Evolutionary conservation across 2,888 invertebrate species (phyloP).

Genomic region (Caenorhabditis sp.): DNA sequence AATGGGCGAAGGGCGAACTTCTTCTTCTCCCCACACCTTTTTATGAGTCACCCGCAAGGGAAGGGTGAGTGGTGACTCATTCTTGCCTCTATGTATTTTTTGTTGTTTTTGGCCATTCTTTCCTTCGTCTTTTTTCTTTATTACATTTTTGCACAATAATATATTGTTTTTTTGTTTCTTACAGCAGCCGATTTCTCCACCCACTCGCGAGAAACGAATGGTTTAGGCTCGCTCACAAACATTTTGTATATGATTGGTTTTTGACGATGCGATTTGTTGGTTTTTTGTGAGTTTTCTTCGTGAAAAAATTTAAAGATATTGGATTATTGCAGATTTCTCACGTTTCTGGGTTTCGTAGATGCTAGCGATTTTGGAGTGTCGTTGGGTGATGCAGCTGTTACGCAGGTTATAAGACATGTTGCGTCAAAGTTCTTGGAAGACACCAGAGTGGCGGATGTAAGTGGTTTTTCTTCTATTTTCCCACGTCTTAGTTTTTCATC

Average conservation of each 20-base stretch:
- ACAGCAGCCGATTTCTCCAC: constrained; percentile 1
- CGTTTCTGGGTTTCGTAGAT: neutral
- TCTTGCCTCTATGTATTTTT: constrained; percentile 11
- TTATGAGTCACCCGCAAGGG: too few species aligned
- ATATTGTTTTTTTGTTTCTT: constrained; percentile 4
- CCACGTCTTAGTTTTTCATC: too few species aligned
- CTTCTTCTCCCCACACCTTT: too few species aligned
- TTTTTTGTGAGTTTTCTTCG: neutral
- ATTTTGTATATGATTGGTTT: neutral
- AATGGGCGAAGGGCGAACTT: too few species aligned
- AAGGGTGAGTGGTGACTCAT: neutral
- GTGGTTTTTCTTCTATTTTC: constrained; percentile 10
- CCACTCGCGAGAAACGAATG: neutral
- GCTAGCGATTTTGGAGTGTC: constrained; percentile 39
- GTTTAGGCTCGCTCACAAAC: neutral
- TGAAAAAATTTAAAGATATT: neutral
- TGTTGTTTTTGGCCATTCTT: constrained; percentile 1
- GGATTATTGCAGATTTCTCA: neutral
- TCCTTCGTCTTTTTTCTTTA: constrained; percentile 5
- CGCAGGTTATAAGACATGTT: constrained; percentile 52
- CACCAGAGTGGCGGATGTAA: constrained; percentile 52
- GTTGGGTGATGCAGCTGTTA: constrained; percentile 54
- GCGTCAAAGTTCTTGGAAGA: constrained; percentile 48
- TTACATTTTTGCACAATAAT: constrained; percentile 7
- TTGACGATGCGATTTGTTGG: neutral